Percentiles rank a stretch among this genome's conserved stretches.
Evolutionary conservation across 2,888 invertebrate genomes (phyloP).

Genomic region (Elaeidobius kamerunicus): DNA sequence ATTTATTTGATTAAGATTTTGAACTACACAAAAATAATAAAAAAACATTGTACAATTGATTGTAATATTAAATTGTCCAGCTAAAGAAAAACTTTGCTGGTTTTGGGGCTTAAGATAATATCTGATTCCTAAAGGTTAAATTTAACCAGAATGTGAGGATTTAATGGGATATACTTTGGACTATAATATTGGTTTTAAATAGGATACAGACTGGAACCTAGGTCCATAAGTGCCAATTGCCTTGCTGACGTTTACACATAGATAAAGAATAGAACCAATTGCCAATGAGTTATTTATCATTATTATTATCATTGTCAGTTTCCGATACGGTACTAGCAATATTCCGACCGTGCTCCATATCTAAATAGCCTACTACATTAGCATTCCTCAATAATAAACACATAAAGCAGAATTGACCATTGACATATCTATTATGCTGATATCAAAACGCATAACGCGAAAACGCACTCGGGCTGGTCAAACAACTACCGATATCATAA

Average conservation of each 20-base stretch:
- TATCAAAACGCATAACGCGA: slow-evolving; percentile 15
- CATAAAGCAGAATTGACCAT: slow-evolving; percentile 9
- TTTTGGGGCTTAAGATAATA: no score
- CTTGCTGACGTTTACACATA: neutral
- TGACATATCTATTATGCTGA: slow-evolving; percentile 9
- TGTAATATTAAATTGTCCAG: no score
- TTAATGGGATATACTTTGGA: no score
- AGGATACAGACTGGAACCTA: neutral
- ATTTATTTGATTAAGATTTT: no score
- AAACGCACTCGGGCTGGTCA: slow-evolving; percentile 13
- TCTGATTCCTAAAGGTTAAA: no score
- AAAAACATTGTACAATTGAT: no score
- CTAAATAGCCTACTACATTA: slow-evolving; percentile 2
- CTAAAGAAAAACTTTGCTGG: no score
- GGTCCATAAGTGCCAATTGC: neutral
- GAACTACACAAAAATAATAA: no score
- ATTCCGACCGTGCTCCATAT: neutral
- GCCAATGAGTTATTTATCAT: neutral
- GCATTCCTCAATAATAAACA: slow-evolving; percentile 13
- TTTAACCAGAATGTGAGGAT: no score
- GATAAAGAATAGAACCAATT: no score
- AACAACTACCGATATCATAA: slow-evolving; percentile 16
- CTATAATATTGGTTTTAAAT: no score
- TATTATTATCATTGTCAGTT: neutral
- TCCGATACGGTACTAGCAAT: neutral